Evolutionary conservation across 2,797 vertebrate species (phyloP).

Genomic region (Emydoidea blandingii): DNA sequence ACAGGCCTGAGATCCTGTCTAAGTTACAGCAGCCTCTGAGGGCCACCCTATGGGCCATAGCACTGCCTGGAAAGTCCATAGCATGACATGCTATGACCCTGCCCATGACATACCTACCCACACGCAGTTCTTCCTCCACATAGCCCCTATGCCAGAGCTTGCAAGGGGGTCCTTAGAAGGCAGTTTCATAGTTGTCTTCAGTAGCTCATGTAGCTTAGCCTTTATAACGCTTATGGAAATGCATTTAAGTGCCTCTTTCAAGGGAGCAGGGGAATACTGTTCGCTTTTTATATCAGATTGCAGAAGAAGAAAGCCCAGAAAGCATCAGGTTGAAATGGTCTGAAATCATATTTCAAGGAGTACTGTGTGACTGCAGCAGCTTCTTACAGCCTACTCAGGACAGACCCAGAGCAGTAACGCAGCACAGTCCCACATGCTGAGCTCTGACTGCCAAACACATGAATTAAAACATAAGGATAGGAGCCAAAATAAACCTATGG

Average conservation of each 20-base stretch:
- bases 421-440: slow-evolving; percentile 24
- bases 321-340: not conserved
- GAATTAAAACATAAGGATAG: slow-evolving; percentile 38
- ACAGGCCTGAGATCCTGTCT: not conserved
- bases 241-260: not conserved
- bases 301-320: slow-evolving; percentile 24
- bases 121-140: not conserved
- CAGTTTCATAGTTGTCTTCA: not conserved
- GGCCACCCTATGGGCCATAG: not conserved
- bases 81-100: not conserved
- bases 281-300: slow-evolving; percentile 1
- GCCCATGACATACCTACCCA: not conserved
- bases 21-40: not conserved
- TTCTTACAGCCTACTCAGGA: slow-evolving; percentile 39
- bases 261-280: not conserved
- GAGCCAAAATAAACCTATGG: slow-evolving; percentile 48
- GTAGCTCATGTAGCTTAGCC: not conserved
- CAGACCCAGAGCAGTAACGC: slow-evolving; percentile 14
- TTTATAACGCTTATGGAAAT: not conserved
- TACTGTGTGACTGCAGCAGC: slow-evolving; percentile 34
- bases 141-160: not conserved
- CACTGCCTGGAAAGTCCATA: not conserved
- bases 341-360: slow-evolving; percentile 11
- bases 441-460: slow-evolving; percentile 31
- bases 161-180: not conserved